Conservation (phyloP, 2,888 invertebrate species). For the Morinoia aosen region DNA sequence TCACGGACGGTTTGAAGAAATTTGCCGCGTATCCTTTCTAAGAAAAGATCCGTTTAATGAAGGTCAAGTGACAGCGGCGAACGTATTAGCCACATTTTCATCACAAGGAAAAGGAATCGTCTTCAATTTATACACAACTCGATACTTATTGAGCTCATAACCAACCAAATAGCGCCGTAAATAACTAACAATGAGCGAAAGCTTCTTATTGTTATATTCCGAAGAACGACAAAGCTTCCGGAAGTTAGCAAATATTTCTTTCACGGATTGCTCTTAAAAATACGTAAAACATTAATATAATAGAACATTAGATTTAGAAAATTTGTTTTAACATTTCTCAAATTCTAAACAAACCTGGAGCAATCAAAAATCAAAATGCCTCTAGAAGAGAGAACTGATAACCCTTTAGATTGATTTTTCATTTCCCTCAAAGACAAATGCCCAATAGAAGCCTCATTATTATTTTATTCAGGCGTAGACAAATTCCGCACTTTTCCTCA, state of each 20-base stretch:
- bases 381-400: background rate
- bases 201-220: background rate
- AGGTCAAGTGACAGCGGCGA: no score
- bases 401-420: background rate
- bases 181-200: no score
- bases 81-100: no score
- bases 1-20: no score
- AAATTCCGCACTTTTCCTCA: background rate
- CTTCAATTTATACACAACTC: no score
- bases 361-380: background rate
- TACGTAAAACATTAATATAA: background rate
- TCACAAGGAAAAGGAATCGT: no score
- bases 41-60: no score
- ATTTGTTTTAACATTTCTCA: background rate
- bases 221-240: background rate
- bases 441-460: background rate
- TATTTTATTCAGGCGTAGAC: background rate
- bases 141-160: no score
- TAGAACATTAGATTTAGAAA: background rate
- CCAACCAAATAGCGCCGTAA: no score
- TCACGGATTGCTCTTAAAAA: background rate
- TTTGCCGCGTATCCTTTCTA: no score
- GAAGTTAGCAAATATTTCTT: background rate
- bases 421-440: slow-evolving; percentile 3
- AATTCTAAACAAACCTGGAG: background rate